These are phyloP conservation scores for Artibeus jamaicensis DNA, from an alignment of 2,797 vertebrate species.

Conservation along the genomic window DNA sequence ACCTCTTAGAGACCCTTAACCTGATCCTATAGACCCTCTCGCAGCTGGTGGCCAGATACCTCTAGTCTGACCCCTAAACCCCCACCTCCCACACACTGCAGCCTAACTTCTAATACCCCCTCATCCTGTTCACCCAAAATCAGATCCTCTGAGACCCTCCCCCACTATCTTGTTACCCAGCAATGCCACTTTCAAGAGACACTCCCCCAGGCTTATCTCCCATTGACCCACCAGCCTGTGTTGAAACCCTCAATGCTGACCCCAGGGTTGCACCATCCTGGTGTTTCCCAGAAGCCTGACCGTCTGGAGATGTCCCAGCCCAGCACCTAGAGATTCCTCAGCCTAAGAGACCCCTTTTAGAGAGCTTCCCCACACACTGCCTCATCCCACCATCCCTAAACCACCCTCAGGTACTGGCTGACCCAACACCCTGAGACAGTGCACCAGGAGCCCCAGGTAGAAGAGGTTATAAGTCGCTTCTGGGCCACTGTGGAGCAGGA, in stretches of 20 bases:
- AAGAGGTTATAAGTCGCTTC: slow-evolving; percentile 89
- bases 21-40: not conserved
- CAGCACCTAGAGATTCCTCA: not conserved
- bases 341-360: not conserved
- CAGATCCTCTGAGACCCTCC: not conserved
- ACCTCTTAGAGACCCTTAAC: not conserved
- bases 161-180: not conserved
- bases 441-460: slow-evolving; percentile 87
- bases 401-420: slow-evolving; percentile 88
- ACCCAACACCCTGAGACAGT: slow-evolving; percentile 88
- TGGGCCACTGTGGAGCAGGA: slow-evolving; percentile 87
- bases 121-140: not conserved
- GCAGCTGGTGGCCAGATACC: not conserved
- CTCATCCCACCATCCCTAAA: not conserved
- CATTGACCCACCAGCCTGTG: not conserved
- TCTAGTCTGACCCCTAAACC: not conserved
- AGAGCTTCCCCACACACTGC: not conserved
- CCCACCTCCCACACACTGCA: not conserved
- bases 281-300: not conserved
- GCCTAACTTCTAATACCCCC: not conserved
- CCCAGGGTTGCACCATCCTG: not conserved
- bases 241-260: not conserved
- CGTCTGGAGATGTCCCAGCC: not conserved
- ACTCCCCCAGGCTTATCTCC: not conserved
- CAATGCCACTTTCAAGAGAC: not conserved